Evolutionary conservation across 2,888 invertebrate species (phyloP).

Genomic region (Eupithecia insigniata): DNA sequence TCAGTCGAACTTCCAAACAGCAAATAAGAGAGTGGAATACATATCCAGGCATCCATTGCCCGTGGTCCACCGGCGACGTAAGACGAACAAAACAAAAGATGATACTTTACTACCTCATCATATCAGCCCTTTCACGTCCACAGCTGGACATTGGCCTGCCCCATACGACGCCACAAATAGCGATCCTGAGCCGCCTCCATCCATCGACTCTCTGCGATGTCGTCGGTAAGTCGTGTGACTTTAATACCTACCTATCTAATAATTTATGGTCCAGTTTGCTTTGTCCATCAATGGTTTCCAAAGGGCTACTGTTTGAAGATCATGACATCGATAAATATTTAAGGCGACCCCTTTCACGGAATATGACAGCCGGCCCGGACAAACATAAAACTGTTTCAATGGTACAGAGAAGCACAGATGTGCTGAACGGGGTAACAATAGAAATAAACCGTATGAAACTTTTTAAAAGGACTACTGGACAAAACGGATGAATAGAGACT

Average conservation of each 20-base stretch:
- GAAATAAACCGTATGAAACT: not conserved
- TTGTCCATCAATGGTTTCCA: slow-evolving; percentile 3
- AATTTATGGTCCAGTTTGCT: slow-evolving; percentile 3
- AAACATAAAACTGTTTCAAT: slow-evolving; percentile 34
- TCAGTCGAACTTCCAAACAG: too few relatives aligned
- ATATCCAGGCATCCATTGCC: too few relatives aligned
- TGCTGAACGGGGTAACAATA: not conserved
- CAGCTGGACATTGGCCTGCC: too few relatives aligned
- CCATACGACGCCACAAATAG: too few relatives aligned
- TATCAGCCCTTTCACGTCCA: too few relatives aligned
- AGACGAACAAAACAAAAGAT: not conserved
- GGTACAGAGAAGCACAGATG: slow-evolving; percentile 15
- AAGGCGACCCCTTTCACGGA: slow-evolving; percentile 39
- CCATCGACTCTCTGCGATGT: too few relatives aligned
- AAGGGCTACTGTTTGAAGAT: slow-evolving; percentile 24
- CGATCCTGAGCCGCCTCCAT: too few relatives aligned
- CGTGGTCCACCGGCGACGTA: not conserved
- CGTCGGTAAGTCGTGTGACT: too few relatives aligned
- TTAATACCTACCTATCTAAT: not conserved
- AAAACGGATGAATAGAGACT: too few relatives aligned
- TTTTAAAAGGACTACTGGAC: too few relatives aligned
- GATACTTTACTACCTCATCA: not conserved
- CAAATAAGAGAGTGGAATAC: too few relatives aligned
- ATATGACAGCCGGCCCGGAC: slow-evolving; percentile 39
- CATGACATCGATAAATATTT: slow-evolving; percentile 34